Evolutionary conservation across 2,797 vertebrate species (phyloP).

Genomic region (Liparis tanakae): DNA sequence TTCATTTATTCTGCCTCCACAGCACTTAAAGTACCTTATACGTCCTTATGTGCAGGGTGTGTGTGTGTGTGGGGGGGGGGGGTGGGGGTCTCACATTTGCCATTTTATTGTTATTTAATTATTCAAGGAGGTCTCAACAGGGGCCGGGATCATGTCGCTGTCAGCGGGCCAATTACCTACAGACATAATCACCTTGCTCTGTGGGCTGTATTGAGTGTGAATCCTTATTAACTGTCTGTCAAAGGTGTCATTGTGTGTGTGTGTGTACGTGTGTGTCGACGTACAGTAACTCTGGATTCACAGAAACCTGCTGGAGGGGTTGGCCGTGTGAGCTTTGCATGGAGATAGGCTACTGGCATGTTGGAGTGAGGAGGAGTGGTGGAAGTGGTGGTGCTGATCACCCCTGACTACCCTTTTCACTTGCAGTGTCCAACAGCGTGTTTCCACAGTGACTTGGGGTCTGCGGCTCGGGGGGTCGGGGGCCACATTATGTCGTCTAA

Average conservation of each 20-base stretch:
- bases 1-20: constrained; percentile 22
- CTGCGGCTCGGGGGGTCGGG: constrained; percentile 15
- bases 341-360: constrained; percentile 1
- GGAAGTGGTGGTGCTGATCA: constrained; percentile 4
- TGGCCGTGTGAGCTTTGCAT: neutral
- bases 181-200: constrained; percentile 73
- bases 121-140: constrained; percentile 71
- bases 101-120: constrained; percentile 75
- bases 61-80: neutral
- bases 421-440: constrained; percentile 22
- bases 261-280: neutral
- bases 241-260: constrained; percentile 54
- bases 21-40: constrained; percentile 19
- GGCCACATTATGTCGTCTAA: constrained; percentile 32
- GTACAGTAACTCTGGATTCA: constrained; percentile 41
- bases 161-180: constrained; percentile 70
- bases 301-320: constrained; percentile 27
- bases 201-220: constrained; percentile 64
- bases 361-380: neutral
- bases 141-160: constrained; percentile 62
- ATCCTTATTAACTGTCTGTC: constrained; percentile 79
- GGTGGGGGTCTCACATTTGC: constrained; percentile 39
- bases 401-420: constrained; percentile 41
- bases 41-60: constrained; percentile 16
- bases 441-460: constrained; percentile 33